Evolutionary conservation across 2,113 vertebrate genomes (phyloP), one percentile per base, ranked within the genome.

Genomic region (Diphyllodes magnificus): DNA sequence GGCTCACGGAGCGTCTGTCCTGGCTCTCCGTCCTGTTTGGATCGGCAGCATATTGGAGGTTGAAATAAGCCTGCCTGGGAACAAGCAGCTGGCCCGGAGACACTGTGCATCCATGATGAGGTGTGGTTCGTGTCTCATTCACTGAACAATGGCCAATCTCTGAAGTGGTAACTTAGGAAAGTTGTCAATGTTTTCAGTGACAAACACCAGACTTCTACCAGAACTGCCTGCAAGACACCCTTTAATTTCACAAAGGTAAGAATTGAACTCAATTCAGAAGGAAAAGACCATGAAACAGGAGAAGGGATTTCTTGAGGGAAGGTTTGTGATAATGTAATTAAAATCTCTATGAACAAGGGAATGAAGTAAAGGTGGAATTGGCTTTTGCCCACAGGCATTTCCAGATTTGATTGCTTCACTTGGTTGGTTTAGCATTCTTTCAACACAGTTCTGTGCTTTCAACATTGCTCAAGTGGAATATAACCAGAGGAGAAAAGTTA

Each of bases 281-380:
- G 28, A 76, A 88, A 77, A 86, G 49, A 39, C 40, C 2, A 12
- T 14, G 49, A 72, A 89, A 33, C 22, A 53, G 35, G 18, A 68
- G 45, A 91, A 40, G 22, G 19, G 24, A 75, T 91, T 95, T 92
- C 35, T 64, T 11, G 44, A 45, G 61, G 17, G 37, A 60, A 68
- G n/a, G 59, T 82, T 79, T 44, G 44, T 77, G 53, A 72, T 91
- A 95, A 87, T 59, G 65, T 91, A 94, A 95, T 95, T 95, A 92
- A 97, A 89, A 95, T 61, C 28, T 72, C 37, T 76, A 1, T 54
- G 50, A 59, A 80, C 78, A 54, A 77, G 73, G 66, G 91, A 95
- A 79, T 2, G 8, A 87, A 90, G 37, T 69, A 82, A 84, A 95
- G 30, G 66, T 45, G 59, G 45, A 88, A 88, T 12, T 88, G 75